Conservation (phyloP, 2,797 vertebrate genomes). For the Sebastes hubbsi region DNA sequence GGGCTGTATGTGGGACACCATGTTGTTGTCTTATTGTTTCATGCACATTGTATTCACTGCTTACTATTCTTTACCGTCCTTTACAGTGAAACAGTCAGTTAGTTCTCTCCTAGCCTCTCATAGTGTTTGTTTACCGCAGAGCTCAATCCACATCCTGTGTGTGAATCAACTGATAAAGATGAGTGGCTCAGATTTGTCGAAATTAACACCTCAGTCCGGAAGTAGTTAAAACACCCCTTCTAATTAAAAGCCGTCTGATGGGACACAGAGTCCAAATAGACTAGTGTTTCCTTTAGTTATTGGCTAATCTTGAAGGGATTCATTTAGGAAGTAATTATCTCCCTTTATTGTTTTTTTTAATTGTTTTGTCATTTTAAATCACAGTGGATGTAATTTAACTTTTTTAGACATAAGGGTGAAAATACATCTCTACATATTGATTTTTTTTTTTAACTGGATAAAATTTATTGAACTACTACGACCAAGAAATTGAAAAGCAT, state of each 20-base stretch:
- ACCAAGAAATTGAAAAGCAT: neutral
- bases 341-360: neutral
- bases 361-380: neutral
- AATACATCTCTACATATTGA: too few relatives aligned
- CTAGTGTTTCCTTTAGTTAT: neutral
- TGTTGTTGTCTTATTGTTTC: neutral
- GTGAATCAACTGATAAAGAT: slow-evolving; percentile 26
- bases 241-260: slow-evolving; percentile 70
- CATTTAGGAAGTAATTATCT: neutral
- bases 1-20: neutral
- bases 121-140: neutral
- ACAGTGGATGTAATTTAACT: neutral
- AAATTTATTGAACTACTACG: too few relatives aligned
- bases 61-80: neutral
- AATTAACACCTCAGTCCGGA: slow-evolving; percentile 51
- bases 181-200: neutral
- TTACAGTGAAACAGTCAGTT: neutral
- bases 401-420: neutral
- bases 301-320: neutral
- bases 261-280: neutral
- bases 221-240: slow-evolving; percentile 8
- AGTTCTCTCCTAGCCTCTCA: too few relatives aligned
- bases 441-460: too few relatives aligned
- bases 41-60: neutral
- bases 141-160: slow-evolving; percentile 64